Evolutionary conservation across 2,888 invertebrate genomes (phyloP).

Genomic region (Euproctis similis): DNA sequence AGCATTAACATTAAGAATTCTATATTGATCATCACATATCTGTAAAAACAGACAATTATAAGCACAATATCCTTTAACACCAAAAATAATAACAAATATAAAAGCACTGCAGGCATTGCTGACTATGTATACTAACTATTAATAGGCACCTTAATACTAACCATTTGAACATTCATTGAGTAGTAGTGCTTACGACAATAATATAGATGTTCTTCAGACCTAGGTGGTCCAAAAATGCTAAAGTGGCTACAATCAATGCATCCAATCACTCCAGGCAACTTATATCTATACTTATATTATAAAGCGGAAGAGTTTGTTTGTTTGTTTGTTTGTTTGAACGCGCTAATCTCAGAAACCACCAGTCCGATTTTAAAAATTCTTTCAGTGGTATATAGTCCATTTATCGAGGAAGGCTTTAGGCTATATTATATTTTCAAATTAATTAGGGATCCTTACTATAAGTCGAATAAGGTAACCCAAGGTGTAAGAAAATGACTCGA

Average conservation of each 20-base stretch:
- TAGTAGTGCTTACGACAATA: neutral
- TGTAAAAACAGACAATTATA: neutral
- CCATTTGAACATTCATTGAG: neutral
- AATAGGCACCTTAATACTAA: neutral
- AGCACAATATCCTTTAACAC: neutral
- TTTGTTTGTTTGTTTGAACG: too few species aligned
- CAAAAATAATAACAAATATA: neutral
- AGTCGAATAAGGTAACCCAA: too few species aligned
- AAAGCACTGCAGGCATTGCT: too few species aligned
- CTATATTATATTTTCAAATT: too few species aligned
- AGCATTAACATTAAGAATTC: constrained; percentile 1
- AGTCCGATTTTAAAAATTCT: too few species aligned
- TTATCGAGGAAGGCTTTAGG: too few species aligned
- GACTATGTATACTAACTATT: neutral
- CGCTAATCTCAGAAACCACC: too few species aligned
- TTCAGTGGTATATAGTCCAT: too few species aligned
- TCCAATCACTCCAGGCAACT: neutral
- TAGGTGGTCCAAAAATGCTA: neutral
- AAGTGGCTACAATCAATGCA: constrained; percentile 1
- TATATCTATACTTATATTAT: too few species aligned
- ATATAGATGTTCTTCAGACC: neutral
- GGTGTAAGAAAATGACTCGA: too few species aligned
- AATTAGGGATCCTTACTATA: too few species aligned
- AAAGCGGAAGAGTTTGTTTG: too few species aligned
- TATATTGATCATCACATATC: constrained; percentile 2